Percentiles rank a stretch among this genome's conserved stretches.
These are phyloP conservation scores for Lithobates pipiens DNA, from an alignment of 2,797 vertebrate genomes.

Conservation along the genomic window DNA sequence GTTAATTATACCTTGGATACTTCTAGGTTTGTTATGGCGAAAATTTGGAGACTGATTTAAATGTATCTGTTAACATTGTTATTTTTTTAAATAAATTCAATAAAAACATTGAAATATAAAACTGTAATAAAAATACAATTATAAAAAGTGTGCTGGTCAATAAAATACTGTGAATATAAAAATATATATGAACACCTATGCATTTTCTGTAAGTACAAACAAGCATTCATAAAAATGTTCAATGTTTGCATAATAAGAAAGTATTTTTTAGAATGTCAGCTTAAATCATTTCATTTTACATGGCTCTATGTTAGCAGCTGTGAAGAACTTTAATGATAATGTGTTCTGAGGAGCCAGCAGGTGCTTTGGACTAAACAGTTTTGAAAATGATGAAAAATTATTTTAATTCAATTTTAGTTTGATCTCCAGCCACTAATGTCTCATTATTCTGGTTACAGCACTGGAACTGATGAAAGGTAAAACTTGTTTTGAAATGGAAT, in stretches of 20 bases:
- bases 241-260: neutral
- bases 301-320: neutral
- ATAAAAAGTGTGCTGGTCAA: no score
- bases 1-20: no score
- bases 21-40: no score
- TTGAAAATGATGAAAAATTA: neutral
- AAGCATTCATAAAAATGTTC: no score
- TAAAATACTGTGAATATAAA: no score
- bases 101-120: no score
- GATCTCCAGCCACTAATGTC: neutral
- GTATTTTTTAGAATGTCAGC: neutral
- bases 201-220: no score
- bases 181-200: no score
- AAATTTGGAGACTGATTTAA: no score
- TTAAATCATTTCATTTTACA: neutral
- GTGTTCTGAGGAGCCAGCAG: neutral
- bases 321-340: slow-evolving; percentile 1
- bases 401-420: neutral
- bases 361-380: neutral
- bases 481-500: neutral
- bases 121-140: no score
- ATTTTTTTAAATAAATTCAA: no score
- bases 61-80: no score
- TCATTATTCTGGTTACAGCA: neutral
- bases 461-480: neutral